Evolutionary conservation across 2,888 invertebrate genomes (phyloP), one percentile per base, ranked within the genome.

Genomic region (Morpho helenor): DNA sequence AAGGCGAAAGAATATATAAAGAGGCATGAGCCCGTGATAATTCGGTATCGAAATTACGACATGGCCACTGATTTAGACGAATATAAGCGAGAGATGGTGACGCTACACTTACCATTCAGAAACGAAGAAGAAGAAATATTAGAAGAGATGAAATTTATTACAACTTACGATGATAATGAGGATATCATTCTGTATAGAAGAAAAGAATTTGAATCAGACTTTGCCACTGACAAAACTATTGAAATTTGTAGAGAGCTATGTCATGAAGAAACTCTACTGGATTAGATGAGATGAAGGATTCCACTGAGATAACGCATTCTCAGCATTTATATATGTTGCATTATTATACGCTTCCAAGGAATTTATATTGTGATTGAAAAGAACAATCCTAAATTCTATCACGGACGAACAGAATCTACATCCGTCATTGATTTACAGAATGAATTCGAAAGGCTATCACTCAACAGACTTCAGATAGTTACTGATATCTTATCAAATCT

Each of bases 121-220:
- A 41, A 59, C 46, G 61, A 66, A 58, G 58, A 59, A 0, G 41
- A 16, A 3, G 62, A 64, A 22, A 60, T 64, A 51, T 46, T 66
- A 3, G 57, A 45, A 31, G 54, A 61, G 16, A 59, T 56, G 50
- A 57, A 59, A 57, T 63, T 59, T 50, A 56, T 63, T 3, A 42
- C 10, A 58, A 61, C 74, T 40, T 74, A 70, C 52, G 67, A 77
- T 39, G 71, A 74, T 9, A 72, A 76, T 60, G 62, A 67, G 61
- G 50, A 66, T 9, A 2, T 65, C 5, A 79, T 81, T 45, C 46
- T 77, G 59, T 39, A 69, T 58, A 42, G 53, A 8, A 56, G 65
- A 49, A 64, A 66, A 71, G 73, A 76, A 52, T 79, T 77, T 59
- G 74, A 77, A 67, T 68, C 68, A 1, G 72, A 77, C 63, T 45